phyloP scores from a whole-genome alignment of 2,888 invertebrate species.

The Heliconius sara region DNA sequence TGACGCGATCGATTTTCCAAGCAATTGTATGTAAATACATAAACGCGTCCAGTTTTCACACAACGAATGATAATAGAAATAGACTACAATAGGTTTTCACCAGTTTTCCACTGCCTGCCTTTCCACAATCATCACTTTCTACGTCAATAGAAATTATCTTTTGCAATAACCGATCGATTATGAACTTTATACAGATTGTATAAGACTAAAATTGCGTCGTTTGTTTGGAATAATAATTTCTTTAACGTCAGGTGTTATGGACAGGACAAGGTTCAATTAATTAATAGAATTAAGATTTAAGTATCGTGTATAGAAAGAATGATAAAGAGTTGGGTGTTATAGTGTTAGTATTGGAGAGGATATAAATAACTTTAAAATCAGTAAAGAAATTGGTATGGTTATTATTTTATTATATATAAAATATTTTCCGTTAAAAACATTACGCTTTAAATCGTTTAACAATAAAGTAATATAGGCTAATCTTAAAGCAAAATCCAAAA shows the following conservation, averaged over 20 bases:
- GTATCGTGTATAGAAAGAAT: neutral
- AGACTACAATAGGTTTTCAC: constrained; percentile 63
- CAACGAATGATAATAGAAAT: constrained; percentile 48
- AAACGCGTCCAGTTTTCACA: constrained; percentile 38
- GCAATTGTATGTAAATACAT: constrained; percentile 39
- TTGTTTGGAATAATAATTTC: constrained; percentile 36
- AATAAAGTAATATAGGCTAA: no score
- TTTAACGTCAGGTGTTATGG: neutral
- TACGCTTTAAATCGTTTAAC: neutral
- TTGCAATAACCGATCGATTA: constrained; percentile 38
- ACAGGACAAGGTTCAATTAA: constrained; percentile 15
- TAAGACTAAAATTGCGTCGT: constrained; percentile 46
- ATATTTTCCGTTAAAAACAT: neutral
- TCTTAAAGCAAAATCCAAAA: no score
- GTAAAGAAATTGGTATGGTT: neutral
- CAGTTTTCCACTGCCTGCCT: constrained; percentile 64
- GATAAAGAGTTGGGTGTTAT: neutral
- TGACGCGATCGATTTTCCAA: constrained; percentile 19
- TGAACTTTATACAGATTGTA: constrained; percentile 42
- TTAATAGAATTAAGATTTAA: neutral
- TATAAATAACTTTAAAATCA: neutral
- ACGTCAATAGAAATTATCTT: constrained; percentile 58
- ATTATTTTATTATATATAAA: no score
- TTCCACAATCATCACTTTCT: constrained; percentile 74
- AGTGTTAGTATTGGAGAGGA: neutral